These are phyloP conservation scores for Andinoacara biseriatus DNA, from an alignment of 2,113 vertebrate genomes.

Conservation along the genomic window DNA sequence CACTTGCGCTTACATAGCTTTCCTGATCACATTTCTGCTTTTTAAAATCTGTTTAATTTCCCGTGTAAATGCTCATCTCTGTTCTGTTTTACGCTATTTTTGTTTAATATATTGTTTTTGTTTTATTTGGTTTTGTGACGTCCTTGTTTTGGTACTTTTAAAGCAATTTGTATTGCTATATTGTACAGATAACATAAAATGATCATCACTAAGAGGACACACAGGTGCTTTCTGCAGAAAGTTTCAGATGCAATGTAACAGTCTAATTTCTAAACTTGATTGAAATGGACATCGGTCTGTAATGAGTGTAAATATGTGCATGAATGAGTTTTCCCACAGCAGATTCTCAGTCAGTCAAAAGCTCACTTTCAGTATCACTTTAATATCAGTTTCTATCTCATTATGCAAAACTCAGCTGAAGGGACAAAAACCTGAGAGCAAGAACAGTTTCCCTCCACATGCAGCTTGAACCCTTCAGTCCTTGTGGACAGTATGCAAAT, in stretches of 20 bases:
- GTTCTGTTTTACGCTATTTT: no score
- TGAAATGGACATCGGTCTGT: background rate
- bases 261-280: background rate
- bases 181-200: background rate
- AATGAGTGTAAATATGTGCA: background rate
- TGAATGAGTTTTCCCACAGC: background rate
- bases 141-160: no score
- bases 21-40: no score
- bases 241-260: background rate
- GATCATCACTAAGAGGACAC: background rate
- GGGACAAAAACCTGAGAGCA: background rate
- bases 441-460: background rate
- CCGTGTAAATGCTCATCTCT: no score
- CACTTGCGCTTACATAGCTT: no score
- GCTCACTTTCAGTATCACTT: background rate
- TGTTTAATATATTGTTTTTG: no score
- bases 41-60: no score
- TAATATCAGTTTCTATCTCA: background rate
- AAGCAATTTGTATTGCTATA: no score
- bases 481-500: constrained; percentile 21
- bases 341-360: background rate
- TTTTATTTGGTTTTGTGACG: no score
- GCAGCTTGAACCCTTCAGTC: background rate
- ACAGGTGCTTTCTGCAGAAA: background rate
- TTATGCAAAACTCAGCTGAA: constrained; percentile 18